These are phyloP conservation scores for Stenotaenia linearis DNA, from an alignment of 2,888 invertebrate genomes.

Conservation along the genomic window DNA sequence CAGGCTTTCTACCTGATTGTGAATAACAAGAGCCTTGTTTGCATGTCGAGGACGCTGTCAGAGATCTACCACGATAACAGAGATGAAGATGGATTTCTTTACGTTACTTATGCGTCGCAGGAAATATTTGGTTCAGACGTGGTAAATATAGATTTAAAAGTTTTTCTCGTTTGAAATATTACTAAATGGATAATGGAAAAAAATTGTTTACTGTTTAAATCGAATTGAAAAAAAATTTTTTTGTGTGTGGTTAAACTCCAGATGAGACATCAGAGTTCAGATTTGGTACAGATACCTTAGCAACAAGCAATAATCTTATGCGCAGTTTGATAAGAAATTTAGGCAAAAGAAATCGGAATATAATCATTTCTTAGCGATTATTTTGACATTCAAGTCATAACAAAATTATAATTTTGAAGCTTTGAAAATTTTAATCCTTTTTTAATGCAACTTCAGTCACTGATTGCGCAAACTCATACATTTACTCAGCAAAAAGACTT, in stretches of 20 bases:
- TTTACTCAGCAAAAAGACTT: too few species aligned
- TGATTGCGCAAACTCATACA: too few species aligned
- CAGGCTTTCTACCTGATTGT: conserved; percentile 77
- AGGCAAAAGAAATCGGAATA: background rate
- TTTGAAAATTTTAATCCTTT: too few species aligned
- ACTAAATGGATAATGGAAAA: background rate
- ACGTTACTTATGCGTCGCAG: conserved; percentile 83
- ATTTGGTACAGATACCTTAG: background rate
- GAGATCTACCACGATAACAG: conserved; percentile 71
- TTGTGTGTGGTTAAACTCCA: background rate
- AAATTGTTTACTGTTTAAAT: background rate
- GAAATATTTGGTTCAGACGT: conserved; percentile 66
- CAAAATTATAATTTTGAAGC: too few species aligned
- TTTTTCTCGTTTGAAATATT: background rate
- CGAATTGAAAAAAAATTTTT: background rate
- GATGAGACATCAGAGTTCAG: background rate
- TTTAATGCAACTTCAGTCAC: too few species aligned
- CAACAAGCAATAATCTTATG: background rate
- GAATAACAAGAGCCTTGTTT: conserved; percentile 73
- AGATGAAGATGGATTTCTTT: conserved; percentile 78
- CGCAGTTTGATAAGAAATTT: background rate
- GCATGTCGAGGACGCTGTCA: conserved; percentile 71
- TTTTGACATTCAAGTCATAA: too few species aligned
- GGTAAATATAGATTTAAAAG: background rate
- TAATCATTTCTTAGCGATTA: background rate